These are phyloP conservation scores for Cariama cristata DNA, from an alignment of 2,113 vertebrate genomes.

Conservation along the genomic window DNA sequence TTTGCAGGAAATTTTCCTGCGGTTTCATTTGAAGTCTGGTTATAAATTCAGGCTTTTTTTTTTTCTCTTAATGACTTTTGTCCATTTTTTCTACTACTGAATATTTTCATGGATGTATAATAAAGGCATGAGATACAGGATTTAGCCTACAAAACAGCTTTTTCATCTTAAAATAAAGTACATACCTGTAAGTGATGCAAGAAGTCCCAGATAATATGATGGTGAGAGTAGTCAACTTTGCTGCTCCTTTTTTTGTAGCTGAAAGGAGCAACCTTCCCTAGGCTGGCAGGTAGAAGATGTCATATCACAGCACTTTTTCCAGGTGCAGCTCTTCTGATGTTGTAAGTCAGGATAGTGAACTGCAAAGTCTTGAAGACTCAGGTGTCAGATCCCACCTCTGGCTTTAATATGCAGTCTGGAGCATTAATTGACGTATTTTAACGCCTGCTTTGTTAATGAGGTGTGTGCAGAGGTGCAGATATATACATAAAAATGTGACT, in stretches of 20 bases:
- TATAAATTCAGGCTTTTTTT: background rate
- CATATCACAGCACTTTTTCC: background rate
- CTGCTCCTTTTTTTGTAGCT: background rate
- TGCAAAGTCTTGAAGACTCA: background rate
- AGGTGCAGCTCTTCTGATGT: background rate
- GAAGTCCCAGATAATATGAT: background rate
- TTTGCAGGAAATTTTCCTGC: background rate
- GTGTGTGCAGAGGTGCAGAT: background rate
- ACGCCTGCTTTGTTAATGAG: background rate
- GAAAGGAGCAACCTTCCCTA: fast-evolving
- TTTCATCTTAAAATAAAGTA: fast-evolving
- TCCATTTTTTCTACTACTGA: background rate
- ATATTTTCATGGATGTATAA: background rate
- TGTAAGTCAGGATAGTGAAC: background rate
- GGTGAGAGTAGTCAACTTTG: background rate
- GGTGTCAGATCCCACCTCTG: background rate
- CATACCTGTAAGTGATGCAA: background rate
- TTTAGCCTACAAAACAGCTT: background rate
- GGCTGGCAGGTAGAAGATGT: background rate
- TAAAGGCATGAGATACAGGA: background rate
- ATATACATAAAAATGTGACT: background rate
- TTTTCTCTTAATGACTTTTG: background rate
- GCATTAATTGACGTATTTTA: background rate
- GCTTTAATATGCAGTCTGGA: background rate
- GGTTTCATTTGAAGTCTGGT: background rate